These are phyloP conservation scores for Coleophora flavipennella DNA, from an alignment of 2,888 invertebrate species.

Conservation along the genomic window DNA sequence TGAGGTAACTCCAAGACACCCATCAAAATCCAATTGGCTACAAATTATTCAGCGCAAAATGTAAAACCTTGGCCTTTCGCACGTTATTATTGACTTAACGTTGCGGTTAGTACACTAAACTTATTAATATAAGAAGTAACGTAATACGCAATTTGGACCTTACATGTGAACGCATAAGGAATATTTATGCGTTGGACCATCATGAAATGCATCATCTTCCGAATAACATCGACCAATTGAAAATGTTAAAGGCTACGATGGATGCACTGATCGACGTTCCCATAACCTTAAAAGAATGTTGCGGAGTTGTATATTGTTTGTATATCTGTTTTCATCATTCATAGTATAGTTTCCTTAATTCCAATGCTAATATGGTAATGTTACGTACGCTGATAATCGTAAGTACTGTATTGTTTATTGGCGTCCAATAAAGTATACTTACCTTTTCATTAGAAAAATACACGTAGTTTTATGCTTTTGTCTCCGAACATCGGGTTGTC, in stretches of 20 bases:
- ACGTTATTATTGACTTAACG: slow-evolving; percentile 39
- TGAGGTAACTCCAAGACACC: slow-evolving; percentile 30
- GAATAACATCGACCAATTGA: slow-evolving; percentile 34
- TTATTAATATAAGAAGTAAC: slow-evolving; percentile 34
- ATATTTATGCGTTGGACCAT: slow-evolving; percentile 20
- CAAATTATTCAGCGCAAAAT: slow-evolving; percentile 50
- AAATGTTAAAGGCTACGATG: slow-evolving; percentile 45
- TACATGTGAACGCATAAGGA: slow-evolving; percentile 27
- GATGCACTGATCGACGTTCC: slow-evolving; percentile 46
- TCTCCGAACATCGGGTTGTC: too few species aligned
- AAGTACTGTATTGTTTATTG: too few species aligned
- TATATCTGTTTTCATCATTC: too few species aligned
- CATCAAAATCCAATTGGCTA: slow-evolving; percentile 57
- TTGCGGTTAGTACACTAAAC: slow-evolving; percentile 35
- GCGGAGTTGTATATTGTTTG: slow-evolving; percentile 13
- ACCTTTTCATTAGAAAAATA: too few species aligned
- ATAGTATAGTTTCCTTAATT: too few species aligned
- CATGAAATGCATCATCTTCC: slow-evolving; percentile 36
- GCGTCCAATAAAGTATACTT: too few species aligned
- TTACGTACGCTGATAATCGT: too few species aligned
- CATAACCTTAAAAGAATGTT: slow-evolving; percentile 40
- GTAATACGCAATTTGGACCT: slow-evolving; percentile 25
- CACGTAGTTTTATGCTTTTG: too few species aligned
- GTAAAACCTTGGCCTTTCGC: slow-evolving; percentile 58
- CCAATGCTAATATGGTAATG: too few species aligned